Evolutionary conservation across 2,888 invertebrate genomes (phyloP).

Genomic region (Pristionchus exspectatus): DNA sequence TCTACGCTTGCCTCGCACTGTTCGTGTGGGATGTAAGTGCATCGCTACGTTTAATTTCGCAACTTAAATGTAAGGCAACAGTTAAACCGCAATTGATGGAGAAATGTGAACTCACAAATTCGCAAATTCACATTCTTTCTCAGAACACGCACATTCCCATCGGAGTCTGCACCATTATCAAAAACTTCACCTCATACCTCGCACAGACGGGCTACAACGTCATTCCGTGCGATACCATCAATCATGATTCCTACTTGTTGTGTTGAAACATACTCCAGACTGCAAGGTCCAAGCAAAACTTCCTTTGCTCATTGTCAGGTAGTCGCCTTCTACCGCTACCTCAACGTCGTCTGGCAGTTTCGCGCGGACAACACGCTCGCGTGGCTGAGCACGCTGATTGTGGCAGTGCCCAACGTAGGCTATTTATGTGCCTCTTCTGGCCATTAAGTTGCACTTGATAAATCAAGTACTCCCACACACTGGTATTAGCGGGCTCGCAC

Average conservation of each 20-base stretch:
- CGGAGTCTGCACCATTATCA: conserved; percentile 28
- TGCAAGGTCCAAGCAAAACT: not conserved
- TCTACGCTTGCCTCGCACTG: not conserved
- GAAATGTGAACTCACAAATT: not conserved
- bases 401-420: conserved; percentile 8
- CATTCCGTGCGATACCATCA: not conserved
- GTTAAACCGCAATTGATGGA: not conserved
- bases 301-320: not conserved
- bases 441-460: no score
- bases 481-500: no score
- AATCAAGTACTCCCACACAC: no score
- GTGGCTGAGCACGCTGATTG: not conserved
- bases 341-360: conserved; percentile 12
- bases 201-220: not conserved
- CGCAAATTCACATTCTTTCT: not conserved
- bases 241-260: not conserved
- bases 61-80: no score
- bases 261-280: not conserved
- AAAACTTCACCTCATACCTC: not conserved
- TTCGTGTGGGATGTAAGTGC: conserved; percentile 13
- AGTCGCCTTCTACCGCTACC: not conserved
- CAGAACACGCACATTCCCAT: conserved; percentile 3
- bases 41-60: no score
- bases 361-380: not conserved
- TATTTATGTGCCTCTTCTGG: no score